Evolutionary conservation across 2,797 vertebrate genomes (phyloP).

Genomic region (Micropoecilia bifurca): DNA sequence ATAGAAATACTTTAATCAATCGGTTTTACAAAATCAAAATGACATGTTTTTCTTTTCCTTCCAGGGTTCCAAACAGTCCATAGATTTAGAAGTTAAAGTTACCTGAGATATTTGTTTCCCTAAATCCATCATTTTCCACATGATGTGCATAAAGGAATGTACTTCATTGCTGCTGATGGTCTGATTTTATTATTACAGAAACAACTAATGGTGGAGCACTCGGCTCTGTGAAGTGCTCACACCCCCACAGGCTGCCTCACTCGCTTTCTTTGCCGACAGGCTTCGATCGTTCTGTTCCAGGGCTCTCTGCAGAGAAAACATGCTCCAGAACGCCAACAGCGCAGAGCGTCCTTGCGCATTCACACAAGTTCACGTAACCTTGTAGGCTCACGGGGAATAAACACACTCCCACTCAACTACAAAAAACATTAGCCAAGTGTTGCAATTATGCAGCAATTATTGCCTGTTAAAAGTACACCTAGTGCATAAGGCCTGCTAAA

Average conservation of each 20-base stretch:
- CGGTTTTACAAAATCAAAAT: neutral
- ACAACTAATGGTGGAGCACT: conserved; percentile 17
- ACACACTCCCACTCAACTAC: conserved; percentile 3
- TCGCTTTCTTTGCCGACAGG: conserved; percentile 35
- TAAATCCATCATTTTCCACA: neutral
- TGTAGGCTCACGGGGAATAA: neutral
- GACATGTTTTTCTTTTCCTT: neutral
- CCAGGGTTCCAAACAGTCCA: neutral
- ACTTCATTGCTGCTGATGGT: neutral
- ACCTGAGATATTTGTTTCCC: neutral
- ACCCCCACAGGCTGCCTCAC: conserved; percentile 15
- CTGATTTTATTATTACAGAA: conserved; percentile 17
- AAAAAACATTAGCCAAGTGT: neutral
- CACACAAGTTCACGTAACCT: conserved; percentile 11
- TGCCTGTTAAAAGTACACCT: conserved; percentile 20
- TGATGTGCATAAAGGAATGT: neutral
- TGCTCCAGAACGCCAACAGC: neutral
- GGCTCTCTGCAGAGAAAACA: conserved; percentile 35
- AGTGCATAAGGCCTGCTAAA: conserved; percentile 2
- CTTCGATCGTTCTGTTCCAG: conserved; percentile 39
- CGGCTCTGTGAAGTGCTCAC: conserved; percentile 10
- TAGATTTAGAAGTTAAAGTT: neutral
- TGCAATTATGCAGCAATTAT: neutral
- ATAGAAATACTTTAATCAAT: neutral
- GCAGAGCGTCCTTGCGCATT: conserved; percentile 10